Evolutionary conservation across 2,888 invertebrate genomes (phyloP), one percentile per base, ranked within the genome.

Genomic region (Cenopis cana): DNA sequence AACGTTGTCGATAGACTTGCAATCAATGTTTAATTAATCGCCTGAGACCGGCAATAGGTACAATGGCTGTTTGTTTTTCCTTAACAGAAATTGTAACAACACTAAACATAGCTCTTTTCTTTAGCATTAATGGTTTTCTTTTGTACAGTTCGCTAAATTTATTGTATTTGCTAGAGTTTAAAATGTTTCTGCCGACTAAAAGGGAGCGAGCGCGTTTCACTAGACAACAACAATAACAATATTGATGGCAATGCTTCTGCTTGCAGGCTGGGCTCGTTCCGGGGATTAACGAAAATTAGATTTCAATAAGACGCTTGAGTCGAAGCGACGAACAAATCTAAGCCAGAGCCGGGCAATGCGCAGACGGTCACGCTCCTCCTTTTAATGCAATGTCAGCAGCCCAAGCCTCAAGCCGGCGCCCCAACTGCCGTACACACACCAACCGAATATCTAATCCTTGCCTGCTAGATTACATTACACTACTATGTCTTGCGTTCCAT

Each of bases 251-350:
- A 74, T 84, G 84, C 82, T 84, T 79, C 77, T 79, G 78, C 77
- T 79, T 75, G 82, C 75, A 80, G 78, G 79, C 83, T 81, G 78
- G 81, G 81, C 83, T 88, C 85, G 87, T 87, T 85, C 82, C 75
- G 79, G 78, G 90, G 92, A 91, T 92, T 92, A 92, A 85, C 88
- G 90, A 91, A 92, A 92, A 93, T 92, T 91, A 90, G 89, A 92
- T 93, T 93, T 91, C 93, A 91, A 92, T 92, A 91, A 92, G 91
- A 91, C 89, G 91, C 85, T 89, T 88, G 89, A 87, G 84, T 80
- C 87, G 85, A 81, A 82, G 82, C 85, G 84, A 80, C 85, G 83
- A 84, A 87, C 88, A 87, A 88, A 89, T 86, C 89, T 85, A 85
- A 88, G 85, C 83, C 82, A 85, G 85, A 89, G 87, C 88, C 85